These are phyloP conservation scores for Calyptomena viridis DNA, from an alignment of 2,113 vertebrate species.

Conservation along the genomic window DNA sequence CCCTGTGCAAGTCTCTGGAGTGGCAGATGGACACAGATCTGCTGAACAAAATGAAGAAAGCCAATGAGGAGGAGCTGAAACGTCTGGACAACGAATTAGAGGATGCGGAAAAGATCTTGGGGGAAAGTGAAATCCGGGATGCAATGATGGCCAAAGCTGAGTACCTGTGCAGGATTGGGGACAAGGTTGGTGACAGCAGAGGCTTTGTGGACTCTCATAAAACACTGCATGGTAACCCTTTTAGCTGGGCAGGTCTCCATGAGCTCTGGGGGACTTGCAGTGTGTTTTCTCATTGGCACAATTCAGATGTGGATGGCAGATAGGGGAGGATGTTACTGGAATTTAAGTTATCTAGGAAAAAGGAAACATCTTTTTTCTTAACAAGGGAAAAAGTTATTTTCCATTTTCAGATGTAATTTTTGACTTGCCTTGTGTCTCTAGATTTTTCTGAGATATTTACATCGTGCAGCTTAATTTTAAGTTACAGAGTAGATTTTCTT, in stretches of 20 bases:
- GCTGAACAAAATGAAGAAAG: constrained; percentile 92
- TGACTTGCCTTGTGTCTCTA: not conserved
- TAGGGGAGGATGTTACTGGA: not conserved
- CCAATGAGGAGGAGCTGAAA: constrained; percentile 92
- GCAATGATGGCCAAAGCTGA: constrained; percentile 97
- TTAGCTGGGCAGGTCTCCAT: not conserved
- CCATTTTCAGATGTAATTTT: not conserved
- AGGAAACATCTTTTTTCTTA: not conserved
- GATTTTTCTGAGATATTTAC: not conserved
- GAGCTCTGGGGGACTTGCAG: rapidly evolving
- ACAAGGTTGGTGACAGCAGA: constrained; percentile 81
- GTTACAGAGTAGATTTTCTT: not conserved
- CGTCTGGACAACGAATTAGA: constrained; percentile 89
- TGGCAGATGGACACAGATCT: constrained; percentile 89
- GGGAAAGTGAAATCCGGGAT: constrained; percentile 95
- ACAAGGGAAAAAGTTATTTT: not conserved
- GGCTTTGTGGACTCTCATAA: not conserved
- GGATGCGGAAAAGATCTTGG: constrained; percentile 92
- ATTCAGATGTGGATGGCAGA: not conserved
- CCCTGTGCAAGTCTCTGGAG: constrained; percentile 91
- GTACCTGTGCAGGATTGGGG: constrained; percentile 93
- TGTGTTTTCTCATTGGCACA: not conserved
- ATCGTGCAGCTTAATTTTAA: not conserved
- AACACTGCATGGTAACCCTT: not conserved
- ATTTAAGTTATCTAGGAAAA: not conserved